These are phyloP conservation scores for Prunella himalayana DNA, from an alignment of 2,113 vertebrate genomes.

Conservation along the genomic window DNA sequence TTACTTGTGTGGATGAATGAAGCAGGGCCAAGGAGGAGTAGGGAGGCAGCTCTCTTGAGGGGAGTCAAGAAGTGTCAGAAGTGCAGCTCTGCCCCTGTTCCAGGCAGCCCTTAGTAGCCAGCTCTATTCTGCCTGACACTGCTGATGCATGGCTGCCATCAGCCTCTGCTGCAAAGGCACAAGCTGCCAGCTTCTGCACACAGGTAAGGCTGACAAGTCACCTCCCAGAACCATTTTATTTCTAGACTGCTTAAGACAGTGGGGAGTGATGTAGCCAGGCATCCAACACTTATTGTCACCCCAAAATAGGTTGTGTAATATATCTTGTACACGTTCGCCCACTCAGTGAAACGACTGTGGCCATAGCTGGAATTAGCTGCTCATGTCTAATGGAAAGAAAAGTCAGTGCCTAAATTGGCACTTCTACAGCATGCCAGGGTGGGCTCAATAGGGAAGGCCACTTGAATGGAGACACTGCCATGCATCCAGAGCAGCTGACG, in stretches of 20 bases:
- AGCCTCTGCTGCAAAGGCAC: not conserved
- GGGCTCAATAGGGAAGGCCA: not conserved
- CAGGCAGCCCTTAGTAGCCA: fast-evolving
- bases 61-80: not conserved
- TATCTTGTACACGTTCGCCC: not conserved
- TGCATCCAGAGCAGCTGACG: constrained; percentile 27
- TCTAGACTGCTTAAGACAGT: not conserved
- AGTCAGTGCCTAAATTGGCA: constrained; percentile 27
- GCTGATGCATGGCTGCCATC: fast-evolving
- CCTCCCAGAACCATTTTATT: not conserved
- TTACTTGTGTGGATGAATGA: not conserved
- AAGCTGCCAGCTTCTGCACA: not conserved
- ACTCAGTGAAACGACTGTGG: not conserved
- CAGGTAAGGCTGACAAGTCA: not conserved
- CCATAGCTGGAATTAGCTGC: constrained; percentile 55
- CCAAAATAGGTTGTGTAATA: constrained; percentile 36
- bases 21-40: not conserved
- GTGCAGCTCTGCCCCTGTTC: not conserved
- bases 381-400: constrained; percentile 20
- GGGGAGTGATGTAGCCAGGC: not conserved
- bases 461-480: not conserved
- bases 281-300: not conserved
- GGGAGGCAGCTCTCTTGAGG: not conserved
- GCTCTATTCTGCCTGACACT: not conserved
- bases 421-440: not conserved